These are phyloP conservation scores for Pristionchus fissidentatus DNA, from an alignment of 2,888 invertebrate genomes.

Conservation along the genomic window DNA sequence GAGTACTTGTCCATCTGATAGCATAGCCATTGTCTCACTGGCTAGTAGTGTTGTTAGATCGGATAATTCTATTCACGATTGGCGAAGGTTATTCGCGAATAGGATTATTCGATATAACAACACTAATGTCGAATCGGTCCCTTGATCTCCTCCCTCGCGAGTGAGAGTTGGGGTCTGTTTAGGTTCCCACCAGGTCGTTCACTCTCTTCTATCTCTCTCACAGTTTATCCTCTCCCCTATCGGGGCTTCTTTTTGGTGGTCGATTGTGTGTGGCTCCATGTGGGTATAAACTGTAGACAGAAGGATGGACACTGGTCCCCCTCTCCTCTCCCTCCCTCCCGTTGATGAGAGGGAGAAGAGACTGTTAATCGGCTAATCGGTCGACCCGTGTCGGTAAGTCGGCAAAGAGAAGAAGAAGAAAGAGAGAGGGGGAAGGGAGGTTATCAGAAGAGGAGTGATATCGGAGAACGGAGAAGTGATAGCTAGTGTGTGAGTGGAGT, in stretches of 20 bases:
- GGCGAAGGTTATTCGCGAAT: too few relatives aligned
- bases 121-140: too few relatives aligned
- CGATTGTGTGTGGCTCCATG: conserved; percentile 9
- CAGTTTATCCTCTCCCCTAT: too few relatives aligned
- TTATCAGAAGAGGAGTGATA: not conserved
- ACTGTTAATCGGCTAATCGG: conserved; percentile 19
- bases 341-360: conserved; percentile 2
- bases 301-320: too few relatives aligned
- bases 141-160: too few relatives aligned
- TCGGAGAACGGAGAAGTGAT: conserved; percentile 23
- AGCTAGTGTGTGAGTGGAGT: not conserved
- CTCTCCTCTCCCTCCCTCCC: too few relatives aligned
- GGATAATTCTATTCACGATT: too few relatives aligned
- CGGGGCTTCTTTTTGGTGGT: too few relatives aligned
- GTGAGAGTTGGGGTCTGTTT: not conserved
- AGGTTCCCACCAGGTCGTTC: not conserved
- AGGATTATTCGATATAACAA: too few relatives aligned
- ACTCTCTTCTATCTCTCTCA: not conserved
- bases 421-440: conserved; percentile 13
- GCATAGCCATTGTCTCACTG: too few relatives aligned
- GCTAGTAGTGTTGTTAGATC: too few relatives aligned
- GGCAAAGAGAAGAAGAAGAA: conserved; percentile 5
- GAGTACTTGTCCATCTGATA: too few relatives aligned
- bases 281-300: conserved; percentile 18
- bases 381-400: conserved; percentile 10